A percentile compares a stretch with the other conserved stretches of the same genome.
Conservation (phyloP, 2,113 vertebrate species). For the Tiliqua scincoides region DNA sequence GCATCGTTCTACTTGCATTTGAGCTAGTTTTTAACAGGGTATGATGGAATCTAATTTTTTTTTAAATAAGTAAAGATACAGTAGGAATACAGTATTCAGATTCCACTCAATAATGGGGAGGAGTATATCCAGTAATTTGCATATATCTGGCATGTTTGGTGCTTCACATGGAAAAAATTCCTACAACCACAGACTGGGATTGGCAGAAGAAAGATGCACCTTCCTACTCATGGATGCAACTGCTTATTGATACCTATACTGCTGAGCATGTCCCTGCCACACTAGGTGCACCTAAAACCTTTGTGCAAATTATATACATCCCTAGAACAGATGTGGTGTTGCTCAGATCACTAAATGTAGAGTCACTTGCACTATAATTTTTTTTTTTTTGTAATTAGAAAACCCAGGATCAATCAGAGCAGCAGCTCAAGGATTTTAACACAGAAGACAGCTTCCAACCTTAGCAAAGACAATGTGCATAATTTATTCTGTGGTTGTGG, state of each 20-base stretch:
- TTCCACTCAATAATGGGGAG: neutral
- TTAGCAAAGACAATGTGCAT: neutral
- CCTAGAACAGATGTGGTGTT: no score
- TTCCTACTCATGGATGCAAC: neutral
- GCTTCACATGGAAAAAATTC: neutral
- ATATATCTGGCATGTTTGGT: neutral
- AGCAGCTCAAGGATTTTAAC: no score
- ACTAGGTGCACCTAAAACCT: neutral
- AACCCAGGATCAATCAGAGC: no score
- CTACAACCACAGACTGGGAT: neutral
- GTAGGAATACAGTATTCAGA: neutral
- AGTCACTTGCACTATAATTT: no score
- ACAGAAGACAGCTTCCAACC: no score
- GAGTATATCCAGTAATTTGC: neutral
- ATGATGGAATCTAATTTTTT: no score
- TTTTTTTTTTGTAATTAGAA: no score
- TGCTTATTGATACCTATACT: neutral
- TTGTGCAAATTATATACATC: neutral
- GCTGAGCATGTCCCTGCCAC: neutral
- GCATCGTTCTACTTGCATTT: no score
- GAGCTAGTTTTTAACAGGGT: no score
- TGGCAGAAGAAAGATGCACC: neutral
- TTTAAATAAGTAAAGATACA: neutral
- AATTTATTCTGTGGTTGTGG: neutral
- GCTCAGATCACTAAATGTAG: no score